Base-by-base conservation (phyloP, 2,888 invertebrate species). In the Timandra comae region DNA sequence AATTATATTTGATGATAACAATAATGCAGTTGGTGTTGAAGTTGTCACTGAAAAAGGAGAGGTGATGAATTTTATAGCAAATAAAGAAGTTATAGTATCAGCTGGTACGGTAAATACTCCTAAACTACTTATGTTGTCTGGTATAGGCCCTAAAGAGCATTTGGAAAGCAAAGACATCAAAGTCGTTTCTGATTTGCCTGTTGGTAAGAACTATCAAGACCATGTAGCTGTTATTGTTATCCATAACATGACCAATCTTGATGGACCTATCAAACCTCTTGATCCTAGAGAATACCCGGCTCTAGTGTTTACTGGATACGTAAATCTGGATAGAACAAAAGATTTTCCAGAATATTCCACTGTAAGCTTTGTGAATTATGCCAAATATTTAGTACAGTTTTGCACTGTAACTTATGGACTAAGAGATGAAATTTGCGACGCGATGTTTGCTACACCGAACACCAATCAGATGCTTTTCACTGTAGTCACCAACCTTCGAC, bases 221-320 rank as follows among this genome's bases (percentile, higher is more conserved):
- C 69, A 70, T 16, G 8, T 36, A 0, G 27, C 41, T 2, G 33
- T 47, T 1, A 11, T 35, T 7, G 11, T 54, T 1, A 34, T 45
- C 3, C 47, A 52, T 19, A 51, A 51, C 31, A 46, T 49, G 19
- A 52, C 49, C 5, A 42, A 43, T 21, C 13, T 3, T 12, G 28
- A 20, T 4, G 27, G 13, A 2, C 23, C 36, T 2, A 27, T 33
- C 7, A 29, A 25, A n/a, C 12, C 28, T 1, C 6, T 13, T 8
- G 22, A 52, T 23, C 45, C 50, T 6, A 16, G 37, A 2, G 30
- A 89, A 87, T 64, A 88, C 87, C 31, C 49, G 39, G 30, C 38
- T 7, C 38, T 29, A 10, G 43, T 29, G 8, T 41, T 23, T 39
- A 48, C 3, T 38, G 34, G 34, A 1, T 59, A 53, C 12, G 55